phyloP scores from a whole-genome alignment of 2,888 invertebrate genomes.

The Acrobasis repandana region DNA sequence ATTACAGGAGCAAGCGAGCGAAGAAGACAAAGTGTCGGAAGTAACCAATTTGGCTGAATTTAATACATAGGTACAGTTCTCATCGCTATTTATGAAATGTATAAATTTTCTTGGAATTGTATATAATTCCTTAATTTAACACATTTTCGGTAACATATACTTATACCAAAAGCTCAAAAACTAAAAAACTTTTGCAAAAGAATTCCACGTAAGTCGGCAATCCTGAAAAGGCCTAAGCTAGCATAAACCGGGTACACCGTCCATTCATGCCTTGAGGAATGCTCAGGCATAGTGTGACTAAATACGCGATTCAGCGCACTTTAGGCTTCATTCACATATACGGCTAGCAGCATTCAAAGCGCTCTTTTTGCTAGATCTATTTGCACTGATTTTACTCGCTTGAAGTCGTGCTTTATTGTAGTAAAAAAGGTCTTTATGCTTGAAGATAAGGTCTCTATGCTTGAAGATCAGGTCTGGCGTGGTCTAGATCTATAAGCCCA shows the following conservation, averaged over 20 bases:
- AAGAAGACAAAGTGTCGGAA: too few species aligned
- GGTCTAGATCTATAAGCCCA: too few species aligned
- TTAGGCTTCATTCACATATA: not conserved
- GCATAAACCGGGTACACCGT: not conserved
- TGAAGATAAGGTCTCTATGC: slow-evolving; percentile 17
- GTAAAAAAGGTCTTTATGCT: too few species aligned
- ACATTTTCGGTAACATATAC: too few species aligned
- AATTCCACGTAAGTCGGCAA: not conserved
- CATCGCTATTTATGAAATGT: too few species aligned
- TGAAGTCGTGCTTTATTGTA: not conserved
- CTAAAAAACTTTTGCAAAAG: not conserved
- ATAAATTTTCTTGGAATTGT: too few species aligned
- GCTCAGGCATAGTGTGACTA: slow-evolving; percentile 22
- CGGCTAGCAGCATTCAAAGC: not conserved
- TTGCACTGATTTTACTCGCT: not conserved
- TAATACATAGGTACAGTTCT: too few species aligned
- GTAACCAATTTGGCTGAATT: too few species aligned
- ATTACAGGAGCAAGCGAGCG: too few species aligned
- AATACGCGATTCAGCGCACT: slow-evolving; percentile 21
- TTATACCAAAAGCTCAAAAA: not conserved
- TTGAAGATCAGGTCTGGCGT: too few species aligned
- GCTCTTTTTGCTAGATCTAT: not conserved
- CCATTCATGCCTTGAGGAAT: slow-evolving; percentile 17
- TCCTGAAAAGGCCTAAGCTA: not conserved
- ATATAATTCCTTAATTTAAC: too few species aligned